phyloP scores from a whole-genome alignment of 2,888 invertebrate genomes.

The Zaprionus bogoriensis region DNA sequence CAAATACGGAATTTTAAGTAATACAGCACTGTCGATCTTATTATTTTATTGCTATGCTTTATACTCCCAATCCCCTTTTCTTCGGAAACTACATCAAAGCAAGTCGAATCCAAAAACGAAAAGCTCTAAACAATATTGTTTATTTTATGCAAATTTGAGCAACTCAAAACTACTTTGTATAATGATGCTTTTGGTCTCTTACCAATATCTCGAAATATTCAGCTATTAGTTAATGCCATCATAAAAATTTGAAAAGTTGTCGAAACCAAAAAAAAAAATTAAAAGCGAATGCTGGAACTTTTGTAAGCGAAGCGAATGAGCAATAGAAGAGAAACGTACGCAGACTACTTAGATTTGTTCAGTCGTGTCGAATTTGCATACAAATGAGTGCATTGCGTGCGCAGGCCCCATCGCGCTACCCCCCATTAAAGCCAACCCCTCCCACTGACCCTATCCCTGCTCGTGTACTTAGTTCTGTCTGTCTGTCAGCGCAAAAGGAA shows the following conservation, averaged over 20 bases:
- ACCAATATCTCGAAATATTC: neutral
- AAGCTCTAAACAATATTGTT: too few relatives aligned
- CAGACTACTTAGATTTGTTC: slow-evolving; percentile 50
- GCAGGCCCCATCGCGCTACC: neutral
- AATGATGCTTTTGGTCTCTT: neutral
- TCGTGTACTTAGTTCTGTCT: neutral
- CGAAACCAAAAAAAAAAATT: too few relatives aligned
- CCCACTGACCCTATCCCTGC: neutral
- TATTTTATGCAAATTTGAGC: too few relatives aligned
- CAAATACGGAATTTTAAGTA: too few relatives aligned
- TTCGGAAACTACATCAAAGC: too few relatives aligned
- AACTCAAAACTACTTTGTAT: neutral
- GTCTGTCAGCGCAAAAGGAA: neutral
- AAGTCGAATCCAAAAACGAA: too few relatives aligned
- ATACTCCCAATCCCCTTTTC: too few relatives aligned
- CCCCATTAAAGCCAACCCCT: too few relatives aligned
- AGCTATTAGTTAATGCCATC: neutral
- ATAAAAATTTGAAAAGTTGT: neutral
- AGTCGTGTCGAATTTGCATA: slow-evolving; percentile 53
- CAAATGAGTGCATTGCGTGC: slow-evolving; percentile 52
- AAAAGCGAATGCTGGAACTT: too few relatives aligned
- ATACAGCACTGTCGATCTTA: too few relatives aligned
- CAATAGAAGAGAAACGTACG: neutral
- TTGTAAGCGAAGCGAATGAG: neutral
- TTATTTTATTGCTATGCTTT: too few relatives aligned